Conservation (phyloP, 2,113 vertebrate genomes). For the Onychostruthus taczanowskii region DNA sequence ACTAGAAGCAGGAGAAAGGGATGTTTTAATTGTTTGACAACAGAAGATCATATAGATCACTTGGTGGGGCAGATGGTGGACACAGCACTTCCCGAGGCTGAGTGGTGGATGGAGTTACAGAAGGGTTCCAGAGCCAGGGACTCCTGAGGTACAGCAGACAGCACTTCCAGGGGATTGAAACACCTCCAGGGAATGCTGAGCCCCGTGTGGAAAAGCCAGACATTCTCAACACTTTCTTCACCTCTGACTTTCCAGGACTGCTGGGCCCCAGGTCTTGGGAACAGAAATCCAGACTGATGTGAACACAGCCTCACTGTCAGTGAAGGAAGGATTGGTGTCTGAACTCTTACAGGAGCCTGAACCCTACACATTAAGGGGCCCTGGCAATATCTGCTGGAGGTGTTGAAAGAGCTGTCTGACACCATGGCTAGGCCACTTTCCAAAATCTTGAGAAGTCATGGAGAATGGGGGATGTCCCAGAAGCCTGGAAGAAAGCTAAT, state of each 20-base stretch:
- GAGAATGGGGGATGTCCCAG: not conserved
- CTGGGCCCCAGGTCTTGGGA: not conserved
- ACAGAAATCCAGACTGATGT: not conserved
- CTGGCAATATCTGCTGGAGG: not conserved
- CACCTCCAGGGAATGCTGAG: not conserved
- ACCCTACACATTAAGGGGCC: not conserved
- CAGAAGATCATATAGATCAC: fast-evolving
- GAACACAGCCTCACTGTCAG: not conserved
- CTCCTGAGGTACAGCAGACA: not conserved
- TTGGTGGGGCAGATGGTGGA: fast-evolving
- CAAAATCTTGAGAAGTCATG: not conserved
- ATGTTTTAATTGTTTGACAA: not conserved
- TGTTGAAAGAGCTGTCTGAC: not conserved
- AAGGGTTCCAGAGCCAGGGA: not conserved
- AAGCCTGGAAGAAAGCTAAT: not conserved
- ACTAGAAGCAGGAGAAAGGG: not conserved
- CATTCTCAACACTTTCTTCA: not conserved
- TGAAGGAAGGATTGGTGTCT: not conserved
- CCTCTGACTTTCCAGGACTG: not conserved
- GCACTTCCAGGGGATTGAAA: not conserved
- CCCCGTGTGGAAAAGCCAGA: fast-evolving
- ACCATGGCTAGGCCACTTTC: not conserved
- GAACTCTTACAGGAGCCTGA: fast-evolving
- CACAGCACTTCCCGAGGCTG: fast-evolving
- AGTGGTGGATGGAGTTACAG: not conserved